These are phyloP conservation scores for Drosophila barbarae DNA, from an alignment of 2,888 invertebrate genomes.

Conservation along the genomic window DNA sequence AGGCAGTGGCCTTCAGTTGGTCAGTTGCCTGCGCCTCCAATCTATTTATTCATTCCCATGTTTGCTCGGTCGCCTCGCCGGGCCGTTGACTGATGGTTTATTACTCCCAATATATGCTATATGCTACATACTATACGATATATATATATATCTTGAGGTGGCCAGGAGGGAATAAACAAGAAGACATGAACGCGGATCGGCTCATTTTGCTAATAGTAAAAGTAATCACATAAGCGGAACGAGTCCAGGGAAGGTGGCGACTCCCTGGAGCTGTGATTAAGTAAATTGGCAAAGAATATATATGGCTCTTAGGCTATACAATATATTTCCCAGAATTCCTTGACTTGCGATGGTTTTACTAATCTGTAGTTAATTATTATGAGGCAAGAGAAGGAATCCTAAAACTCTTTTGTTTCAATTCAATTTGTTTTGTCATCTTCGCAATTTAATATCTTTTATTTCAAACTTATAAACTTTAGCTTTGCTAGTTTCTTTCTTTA, in stretches of 20 bases:
- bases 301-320: background rate
- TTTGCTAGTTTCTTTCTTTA: slow-evolving; percentile 3
- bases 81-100: slow-evolving; percentile 63
- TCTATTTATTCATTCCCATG: slow-evolving; percentile 52
- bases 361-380: background rate
- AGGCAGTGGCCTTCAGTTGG: slow-evolving; percentile 17
- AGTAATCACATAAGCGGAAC: slow-evolving; percentile 43
- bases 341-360: background rate
- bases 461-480: slow-evolving; percentile 24
- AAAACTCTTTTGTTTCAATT: too few relatives aligned
- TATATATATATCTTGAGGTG: slow-evolving; percentile 3
- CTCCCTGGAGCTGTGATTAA: slow-evolving; percentile 17
- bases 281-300: slow-evolving; percentile 19
- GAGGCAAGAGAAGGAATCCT: background rate
- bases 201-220: slow-evolving; percentile 36
- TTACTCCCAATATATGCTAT: slow-evolving; percentile 38
- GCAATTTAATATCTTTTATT: background rate
- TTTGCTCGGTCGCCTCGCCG: slow-evolving; percentile 23
- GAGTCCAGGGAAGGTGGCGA: background rate
- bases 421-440: background rate
- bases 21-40: slow-evolving; percentile 22
- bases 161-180: slow-evolving; percentile 8
- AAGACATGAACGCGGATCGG: slow-evolving; percentile 2
- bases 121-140: background rate
- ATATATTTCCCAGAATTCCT: slow-evolving; percentile 5